Percentiles rank a stretch among this genome's conserved stretches.
phyloP scores from a whole-genome alignment of 2,797 vertebrate genomes.

The Clarias platycephalus region DNA sequence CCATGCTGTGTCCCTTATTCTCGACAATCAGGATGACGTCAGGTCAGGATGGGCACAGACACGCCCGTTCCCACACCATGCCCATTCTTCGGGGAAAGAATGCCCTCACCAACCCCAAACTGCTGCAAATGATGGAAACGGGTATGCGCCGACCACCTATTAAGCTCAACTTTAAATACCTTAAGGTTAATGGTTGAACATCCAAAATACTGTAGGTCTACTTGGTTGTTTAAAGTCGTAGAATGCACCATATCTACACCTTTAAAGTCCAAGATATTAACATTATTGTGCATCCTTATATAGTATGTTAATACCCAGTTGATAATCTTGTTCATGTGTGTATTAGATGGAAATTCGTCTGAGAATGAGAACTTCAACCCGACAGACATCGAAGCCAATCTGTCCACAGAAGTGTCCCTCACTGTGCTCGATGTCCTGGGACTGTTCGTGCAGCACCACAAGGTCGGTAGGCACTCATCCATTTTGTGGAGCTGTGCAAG shows the following conservation, averaged over 20 bases:
- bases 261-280: neutral
- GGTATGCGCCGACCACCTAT: constrained; percentile 56
- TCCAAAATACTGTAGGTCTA: neutral
- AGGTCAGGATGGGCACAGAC: constrained; percentile 87
- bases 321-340: neutral
- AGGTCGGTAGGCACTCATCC: constrained; percentile 62
- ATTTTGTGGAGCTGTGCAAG: neutral
- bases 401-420: constrained; percentile 91
- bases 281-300: neutral
- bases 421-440: constrained; percentile 90
- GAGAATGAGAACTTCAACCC: constrained; percentile 89
- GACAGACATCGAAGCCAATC: constrained; percentile 90
- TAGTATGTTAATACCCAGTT: neutral
- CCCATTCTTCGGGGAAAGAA: constrained; percentile 96
- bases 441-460: constrained; percentile 88
- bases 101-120: constrained; percentile 92
- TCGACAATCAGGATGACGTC: constrained; percentile 84
- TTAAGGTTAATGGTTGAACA: neutral
- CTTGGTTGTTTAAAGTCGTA: too few species aligned
- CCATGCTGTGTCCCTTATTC: neutral
- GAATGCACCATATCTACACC: neutral
- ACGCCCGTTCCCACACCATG: constrained; percentile 94
- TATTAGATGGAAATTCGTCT: constrained; percentile 77
- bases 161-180: neutral
- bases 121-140: constrained; percentile 93